These are phyloP conservation scores for Pandion haliaetus DNA, from an alignment of 2,113 vertebrate species.

Conservation along the genomic window DNA sequence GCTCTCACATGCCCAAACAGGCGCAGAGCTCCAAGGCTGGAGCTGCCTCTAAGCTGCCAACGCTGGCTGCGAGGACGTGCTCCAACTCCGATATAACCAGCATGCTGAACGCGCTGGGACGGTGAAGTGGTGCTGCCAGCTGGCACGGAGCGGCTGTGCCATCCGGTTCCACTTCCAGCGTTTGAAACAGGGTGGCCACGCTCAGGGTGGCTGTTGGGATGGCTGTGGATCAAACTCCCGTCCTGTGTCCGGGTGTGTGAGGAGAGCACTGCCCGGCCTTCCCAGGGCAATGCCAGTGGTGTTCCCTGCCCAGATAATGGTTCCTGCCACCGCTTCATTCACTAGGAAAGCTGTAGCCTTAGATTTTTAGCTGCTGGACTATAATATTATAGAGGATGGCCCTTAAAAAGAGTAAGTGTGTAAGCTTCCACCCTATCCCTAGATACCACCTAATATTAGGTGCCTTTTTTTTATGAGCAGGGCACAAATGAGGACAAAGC, in stretches of 20 bases:
- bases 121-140: background rate
- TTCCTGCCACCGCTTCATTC: background rate
- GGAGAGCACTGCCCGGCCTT: background rate
- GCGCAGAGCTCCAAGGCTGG: fast-evolving
- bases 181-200: background rate
- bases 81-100: fast-evolving
- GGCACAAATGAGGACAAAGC: background rate
- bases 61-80: fast-evolving
- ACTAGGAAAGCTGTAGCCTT: background rate
- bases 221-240: fast-evolving
- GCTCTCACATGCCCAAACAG: fast-evolving
- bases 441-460: background rate
- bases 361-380: background rate
- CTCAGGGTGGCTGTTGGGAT: background rate
- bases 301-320: background rate
- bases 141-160: background rate
- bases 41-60: background rate
- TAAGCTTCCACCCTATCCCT: background rate
- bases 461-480: background rate
- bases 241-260: fast-evolving
- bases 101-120: background rate
- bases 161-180: background rate
- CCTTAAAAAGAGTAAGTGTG: background rate
- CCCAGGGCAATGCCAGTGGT: background rate
- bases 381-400: background rate